phyloP scores from a whole-genome alignment of 2,113 vertebrate genomes.

The Heloderma charlesbogerti region DNA sequence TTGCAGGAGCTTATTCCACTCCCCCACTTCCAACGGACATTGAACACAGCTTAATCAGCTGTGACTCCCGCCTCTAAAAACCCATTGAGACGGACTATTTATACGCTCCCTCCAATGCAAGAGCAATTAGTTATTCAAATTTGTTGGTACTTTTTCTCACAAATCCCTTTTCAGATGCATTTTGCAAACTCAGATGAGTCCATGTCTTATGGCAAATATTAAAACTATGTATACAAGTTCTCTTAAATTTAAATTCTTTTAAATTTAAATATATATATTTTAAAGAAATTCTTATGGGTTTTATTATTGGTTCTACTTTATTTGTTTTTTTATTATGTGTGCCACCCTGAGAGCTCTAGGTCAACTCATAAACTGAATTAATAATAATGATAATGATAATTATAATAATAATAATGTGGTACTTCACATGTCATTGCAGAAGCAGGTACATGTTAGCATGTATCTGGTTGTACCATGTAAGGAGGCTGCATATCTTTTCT shows the following conservation, averaged over 20 bases:
- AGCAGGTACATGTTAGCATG: not conserved
- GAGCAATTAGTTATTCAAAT: slow-evolving; percentile 32
- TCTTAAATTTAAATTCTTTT: too few species aligned
- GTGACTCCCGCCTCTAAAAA: slow-evolving; percentile 50
- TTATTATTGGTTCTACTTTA: too few species aligned
- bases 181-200: slow-evolving; percentile 13
- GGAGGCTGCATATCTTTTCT: not conserved
- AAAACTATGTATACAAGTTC: not conserved
- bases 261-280: too few species aligned
- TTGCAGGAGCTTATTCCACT: slow-evolving; percentile 41
- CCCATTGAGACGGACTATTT: slow-evolving; percentile 42
- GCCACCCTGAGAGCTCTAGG: too few species aligned
- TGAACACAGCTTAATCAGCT: slow-evolving; percentile 57
- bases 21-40: slow-evolving; percentile 6
- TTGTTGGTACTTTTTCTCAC: slow-evolving; percentile 5
- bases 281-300: too few species aligned
- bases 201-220: slow-evolving; percentile 15
- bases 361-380: too few species aligned
- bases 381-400: too few species aligned
- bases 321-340: too few species aligned
- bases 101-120: not conserved
- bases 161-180: slow-evolving; percentile 38
- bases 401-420: not conserved
- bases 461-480: not conserved
- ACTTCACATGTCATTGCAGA: not conserved